Evolutionary conservation across 2,888 invertebrate genomes (phyloP), one percentile per base, ranked within the genome.

Genomic region (Orchesellides sinensis): DNA sequence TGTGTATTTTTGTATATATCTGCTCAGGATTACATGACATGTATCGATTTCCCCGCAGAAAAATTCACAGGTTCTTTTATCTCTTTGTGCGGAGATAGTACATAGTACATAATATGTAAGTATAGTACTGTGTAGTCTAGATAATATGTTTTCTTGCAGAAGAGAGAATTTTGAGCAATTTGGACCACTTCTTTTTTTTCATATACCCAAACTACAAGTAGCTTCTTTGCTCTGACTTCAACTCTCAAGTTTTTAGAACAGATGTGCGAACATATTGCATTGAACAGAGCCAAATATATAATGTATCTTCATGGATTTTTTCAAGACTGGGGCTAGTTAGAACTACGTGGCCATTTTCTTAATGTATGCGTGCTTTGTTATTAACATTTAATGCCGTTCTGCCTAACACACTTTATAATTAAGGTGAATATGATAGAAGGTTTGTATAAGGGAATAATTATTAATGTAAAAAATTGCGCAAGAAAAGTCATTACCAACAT

Each of bases 61-160:
- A 72, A 82, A 75, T 75, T 82, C 81, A 69, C 74, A 82, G 81
- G 81, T 82, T 82, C 81, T 74, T 82, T 82, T 74, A 74, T 81
- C 74, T 69, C 81, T 40, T 27, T 25, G 35, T 27, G 66, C 10
- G 12, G 8, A 59, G 29, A 59, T 25, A 29, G 21, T 25, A 19
- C 19, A 19, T 21, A 17, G 14, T 35, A 35, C 35, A 12, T 8
- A 49, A 49, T 8, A 49, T 17, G n/a, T 23, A 59, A 27, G 29
- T 29, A 59, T 17, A 63, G 29, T 29, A 32, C 40, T 14, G n/a
- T 32, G 19, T 40, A 32, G 61, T 61, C 61, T 4, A 75, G 65
- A 66, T 77, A 65, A 68, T 27, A 59, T 47, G 40, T 68, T 40
- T 66, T 47, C 32, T 35, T 59, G 65, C 19, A 27, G 35, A n/a